phyloP scores from a whole-genome alignment of 2,797 vertebrate species.

The Poeciliopsis infans region DNA sequence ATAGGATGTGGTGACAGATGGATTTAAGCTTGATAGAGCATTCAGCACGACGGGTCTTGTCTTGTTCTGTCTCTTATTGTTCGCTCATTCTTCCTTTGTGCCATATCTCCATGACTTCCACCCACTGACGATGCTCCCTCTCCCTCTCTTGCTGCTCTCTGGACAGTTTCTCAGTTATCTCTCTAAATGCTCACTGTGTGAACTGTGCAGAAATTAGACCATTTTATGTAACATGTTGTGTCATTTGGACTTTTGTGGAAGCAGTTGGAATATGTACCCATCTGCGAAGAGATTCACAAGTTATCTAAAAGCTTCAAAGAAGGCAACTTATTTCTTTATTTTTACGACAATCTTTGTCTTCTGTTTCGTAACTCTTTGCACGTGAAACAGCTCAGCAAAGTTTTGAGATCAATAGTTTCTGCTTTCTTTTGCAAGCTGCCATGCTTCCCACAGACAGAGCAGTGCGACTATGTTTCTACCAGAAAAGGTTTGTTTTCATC shows the following conservation, averaged over 20 bases:
- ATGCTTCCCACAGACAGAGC: background rate
- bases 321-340: background rate
- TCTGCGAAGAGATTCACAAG: slow-evolving; percentile 7
- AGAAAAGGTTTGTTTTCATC: background rate
- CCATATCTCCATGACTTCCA: slow-evolving; percentile 65
- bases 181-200: slow-evolving; percentile 32
- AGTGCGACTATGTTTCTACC: background rate
- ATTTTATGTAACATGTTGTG: slow-evolving; percentile 27
- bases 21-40: slow-evolving; percentile 51
- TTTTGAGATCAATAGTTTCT: background rate
- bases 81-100: slow-evolving; percentile 28
- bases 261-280: slow-evolving; percentile 3
- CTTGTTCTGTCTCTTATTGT: slow-evolving; percentile 15
- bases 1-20: slow-evolving; percentile 64
- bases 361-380: background rate
- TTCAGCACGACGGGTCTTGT: slow-evolving; percentile 42
- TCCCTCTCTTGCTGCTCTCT: slow-evolving; percentile 40
- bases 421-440: background rate
- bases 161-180: slow-evolving; percentile 51
- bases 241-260: slow-evolving; percentile 16
- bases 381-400: background rate
- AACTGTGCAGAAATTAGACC: slow-evolving; percentile 32
- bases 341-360: background rate
- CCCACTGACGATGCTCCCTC: slow-evolving; percentile 57
- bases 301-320: background rate